Evolutionary conservation across 2,888 invertebrate genomes (phyloP), one percentile per base, ranked within the genome.

Genomic region (Drosophila robusta): DNA sequence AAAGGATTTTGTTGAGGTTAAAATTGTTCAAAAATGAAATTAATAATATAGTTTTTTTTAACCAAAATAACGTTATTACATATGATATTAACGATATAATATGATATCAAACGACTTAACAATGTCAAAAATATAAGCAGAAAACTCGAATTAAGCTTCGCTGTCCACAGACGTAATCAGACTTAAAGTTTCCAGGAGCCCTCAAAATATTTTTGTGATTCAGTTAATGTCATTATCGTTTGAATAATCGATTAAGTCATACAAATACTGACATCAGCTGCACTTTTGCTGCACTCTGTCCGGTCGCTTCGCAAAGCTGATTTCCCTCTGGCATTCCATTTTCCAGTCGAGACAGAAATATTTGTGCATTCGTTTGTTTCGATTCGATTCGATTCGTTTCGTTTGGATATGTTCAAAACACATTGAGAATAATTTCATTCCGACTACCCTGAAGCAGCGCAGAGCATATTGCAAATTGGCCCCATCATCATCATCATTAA

Each of bases 321-420:
- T 75, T 75, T 75, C 69, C 73, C 75, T 54, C 60, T 65, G 75
- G 77, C 55, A 76, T 76, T 69, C 22, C 67, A 68, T 52, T 70
- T 70, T 57, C 42, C 26, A 61, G 14, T 44, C 50, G 49, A 70
- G 50, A 54, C 45, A 39, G 46, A 45, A 46, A 45, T 44, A 18
- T 54, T 54, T 39, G 32, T 34, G 36, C 24, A 16, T 57, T 52
- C 58, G 45, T 45, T 9, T 41, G 41, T 18, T 32, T 32, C 32
- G 32, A 4, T 41, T 42, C 32, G 32, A 4, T 41, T 42, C n/a
- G 32, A 22, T 41, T 66, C 26, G 22, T 34, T 50, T 49, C 22
- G 29, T 64, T 70, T 41, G 39, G 50, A 51, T 55, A 41, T 69
- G 61, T 56, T 18, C 24, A 34, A 67, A 70, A 70, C 74, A 71